phyloP scores from a whole-genome alignment of 2,113 vertebrate species.

The Nycticebus coucang region DNA sequence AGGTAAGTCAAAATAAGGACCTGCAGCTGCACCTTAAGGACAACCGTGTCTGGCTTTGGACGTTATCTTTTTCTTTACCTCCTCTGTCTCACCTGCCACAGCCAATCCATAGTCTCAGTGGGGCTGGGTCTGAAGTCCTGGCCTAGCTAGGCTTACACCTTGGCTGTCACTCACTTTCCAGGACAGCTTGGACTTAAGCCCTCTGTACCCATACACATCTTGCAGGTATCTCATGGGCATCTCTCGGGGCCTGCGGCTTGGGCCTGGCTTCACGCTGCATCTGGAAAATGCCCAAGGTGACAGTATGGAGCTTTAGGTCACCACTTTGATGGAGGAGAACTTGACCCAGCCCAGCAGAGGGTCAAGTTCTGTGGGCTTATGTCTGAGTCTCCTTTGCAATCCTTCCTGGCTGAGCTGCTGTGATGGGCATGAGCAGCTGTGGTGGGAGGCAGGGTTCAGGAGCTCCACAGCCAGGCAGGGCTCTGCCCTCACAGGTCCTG shows the following conservation, averaged over 20 bases:
- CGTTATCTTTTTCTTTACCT: not conserved
- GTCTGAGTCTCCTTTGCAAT: not conserved
- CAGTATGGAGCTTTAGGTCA: not conserved
- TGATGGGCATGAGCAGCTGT: accelerated
- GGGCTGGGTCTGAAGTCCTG: not conserved
- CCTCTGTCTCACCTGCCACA: too few relatives aligned
- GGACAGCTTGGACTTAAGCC: not conserved
- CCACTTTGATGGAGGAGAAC: not conserved
- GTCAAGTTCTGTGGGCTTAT: not conserved
- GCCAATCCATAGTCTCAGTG: not conserved
- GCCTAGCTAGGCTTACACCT: not conserved
- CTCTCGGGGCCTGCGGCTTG: constrained; percentile 45
- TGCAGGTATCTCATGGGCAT: not conserved
- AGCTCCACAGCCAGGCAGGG: not conserved
- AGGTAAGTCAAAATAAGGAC: not conserved
- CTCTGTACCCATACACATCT: not conserved
- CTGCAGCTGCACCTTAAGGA: too few relatives aligned
- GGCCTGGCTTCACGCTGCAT: not conserved
- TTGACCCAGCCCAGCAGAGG: not conserved
- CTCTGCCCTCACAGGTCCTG: not conserved
- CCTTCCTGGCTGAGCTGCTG: not conserved
- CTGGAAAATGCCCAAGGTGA: not conserved
- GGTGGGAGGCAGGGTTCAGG: not conserved
- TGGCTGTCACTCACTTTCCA: not conserved
- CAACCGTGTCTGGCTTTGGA: not conserved